phyloP scores from a whole-genome alignment of 2,113 vertebrate genomes.

The Saguinus midas region DNA sequence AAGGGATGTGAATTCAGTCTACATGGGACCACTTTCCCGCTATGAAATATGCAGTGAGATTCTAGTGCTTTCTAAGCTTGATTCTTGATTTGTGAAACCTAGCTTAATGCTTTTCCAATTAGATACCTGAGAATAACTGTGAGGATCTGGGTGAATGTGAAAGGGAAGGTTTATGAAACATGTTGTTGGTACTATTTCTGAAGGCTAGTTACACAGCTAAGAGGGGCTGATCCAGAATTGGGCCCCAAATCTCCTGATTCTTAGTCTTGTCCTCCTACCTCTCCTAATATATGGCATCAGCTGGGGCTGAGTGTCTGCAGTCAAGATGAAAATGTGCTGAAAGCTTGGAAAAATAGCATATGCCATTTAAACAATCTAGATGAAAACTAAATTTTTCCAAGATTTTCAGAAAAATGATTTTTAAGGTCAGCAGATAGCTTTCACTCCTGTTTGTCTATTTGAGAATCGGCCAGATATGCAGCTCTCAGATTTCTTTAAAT shows the following conservation, averaged over 20 bases:
- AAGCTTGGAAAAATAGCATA: neutral
- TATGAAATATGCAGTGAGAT: neutral
- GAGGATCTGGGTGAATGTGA: neutral
- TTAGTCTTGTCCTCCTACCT: neutral
- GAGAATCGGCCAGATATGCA: neutral
- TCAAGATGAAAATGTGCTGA: slow-evolving; percentile 32
- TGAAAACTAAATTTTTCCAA: neutral
- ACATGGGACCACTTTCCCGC: neutral
- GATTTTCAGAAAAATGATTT: slow-evolving; percentile 18
- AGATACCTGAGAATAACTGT: neutral
- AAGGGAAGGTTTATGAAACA: neutral
- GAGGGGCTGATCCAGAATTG: neutral
- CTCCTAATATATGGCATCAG: neutral
- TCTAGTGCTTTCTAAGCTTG: neutral
- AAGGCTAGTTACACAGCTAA: neutral
- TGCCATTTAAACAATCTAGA: neutral
- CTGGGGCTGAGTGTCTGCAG: neutral
- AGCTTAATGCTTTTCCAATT: neutral
- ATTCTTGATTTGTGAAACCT: neutral
- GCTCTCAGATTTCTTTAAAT: neutral
- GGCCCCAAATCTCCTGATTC: neutral
- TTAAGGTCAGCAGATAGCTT: neutral
- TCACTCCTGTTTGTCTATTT: neutral
- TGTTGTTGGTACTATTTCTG: neutral
- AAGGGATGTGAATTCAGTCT: neutral